Conservation (phyloP, 2,888 invertebrate genomes). For the Polydesmus complanatus region DNA sequence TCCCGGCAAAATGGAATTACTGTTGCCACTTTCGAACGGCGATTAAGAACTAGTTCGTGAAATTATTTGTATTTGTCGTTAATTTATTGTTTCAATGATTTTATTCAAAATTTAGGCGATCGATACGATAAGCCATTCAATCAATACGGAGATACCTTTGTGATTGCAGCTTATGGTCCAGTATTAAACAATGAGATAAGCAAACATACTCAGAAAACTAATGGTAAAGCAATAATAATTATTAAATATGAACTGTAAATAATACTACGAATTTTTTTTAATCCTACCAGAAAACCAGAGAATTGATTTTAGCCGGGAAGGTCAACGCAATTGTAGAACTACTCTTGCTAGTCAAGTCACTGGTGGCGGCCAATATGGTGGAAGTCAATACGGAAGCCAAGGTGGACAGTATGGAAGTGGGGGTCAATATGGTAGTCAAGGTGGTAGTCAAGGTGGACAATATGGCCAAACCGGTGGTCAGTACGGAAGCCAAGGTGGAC, state of each 20-base stretch:
- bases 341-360: constrained; percentile 6
- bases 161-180: constrained; percentile 77
- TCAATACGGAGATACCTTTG: constrained; percentile 52
- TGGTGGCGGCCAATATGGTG: constrained; percentile 15
- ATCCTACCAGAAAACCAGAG: constrained; percentile 13
- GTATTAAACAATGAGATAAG: constrained; percentile 69
- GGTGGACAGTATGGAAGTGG: constrained; percentile 8
- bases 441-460: neutral
- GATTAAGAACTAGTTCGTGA: constrained; percentile 13
- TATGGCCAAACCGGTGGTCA: neutral
- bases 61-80: neutral
- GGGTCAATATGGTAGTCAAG: constrained; percentile 1
- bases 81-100: neutral
- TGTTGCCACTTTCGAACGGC: constrained; percentile 13
- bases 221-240: constrained; percentile 30
- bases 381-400: constrained; percentile 11
- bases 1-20: constrained; percentile 16
- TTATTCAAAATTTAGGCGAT: constrained; percentile 14
- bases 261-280: neutral
- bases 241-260: neutral
- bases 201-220: constrained; percentile 60
- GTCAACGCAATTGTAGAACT: constrained; percentile 14
- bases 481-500: constrained; percentile 5
- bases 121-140: constrained; percentile 41
- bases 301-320: constrained; percentile 17